phyloP scores from a whole-genome alignment of 2,113 vertebrate genomes.

The Brienomyrus longianalis region DNA sequence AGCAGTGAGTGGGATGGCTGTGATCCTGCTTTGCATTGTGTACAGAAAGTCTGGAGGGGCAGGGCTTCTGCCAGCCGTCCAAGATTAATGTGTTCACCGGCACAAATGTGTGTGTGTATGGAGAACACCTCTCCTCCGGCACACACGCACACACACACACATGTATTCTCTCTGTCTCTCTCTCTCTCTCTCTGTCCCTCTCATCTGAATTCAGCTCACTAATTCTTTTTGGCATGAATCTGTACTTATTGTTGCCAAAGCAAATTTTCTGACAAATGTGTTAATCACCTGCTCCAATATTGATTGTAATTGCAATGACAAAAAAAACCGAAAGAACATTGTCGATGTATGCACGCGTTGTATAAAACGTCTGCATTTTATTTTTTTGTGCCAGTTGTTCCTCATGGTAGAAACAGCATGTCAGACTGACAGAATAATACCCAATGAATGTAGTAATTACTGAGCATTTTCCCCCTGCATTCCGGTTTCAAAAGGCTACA shows the following conservation, averaged over 20 bases:
- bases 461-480: background rate
- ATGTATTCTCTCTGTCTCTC: background rate
- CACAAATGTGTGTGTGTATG: too few species aligned
- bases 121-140: background rate
- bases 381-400: background rate
- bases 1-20: background rate
- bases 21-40: background rate
- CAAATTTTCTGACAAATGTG: background rate
- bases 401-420: background rate
- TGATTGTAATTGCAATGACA: background rate
- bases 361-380: background rate
- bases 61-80: background rate
- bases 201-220: background rate
- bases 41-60: background rate
- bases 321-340: background rate
- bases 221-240: background rate
- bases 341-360: background rate
- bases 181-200: background rate
- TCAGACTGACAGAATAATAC: background rate
- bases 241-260: background rate
- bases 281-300: background rate
- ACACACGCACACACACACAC: background rate
- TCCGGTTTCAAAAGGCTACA: background rate
- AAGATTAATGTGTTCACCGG: background rate
- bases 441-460: background rate